A percentile compares a stretch with the other conserved stretches of the same genome.
phyloP scores from a whole-genome alignment of 37 sponge, comb jelly and placozoan genomes.

The Theonella swinhoei region DNA sequence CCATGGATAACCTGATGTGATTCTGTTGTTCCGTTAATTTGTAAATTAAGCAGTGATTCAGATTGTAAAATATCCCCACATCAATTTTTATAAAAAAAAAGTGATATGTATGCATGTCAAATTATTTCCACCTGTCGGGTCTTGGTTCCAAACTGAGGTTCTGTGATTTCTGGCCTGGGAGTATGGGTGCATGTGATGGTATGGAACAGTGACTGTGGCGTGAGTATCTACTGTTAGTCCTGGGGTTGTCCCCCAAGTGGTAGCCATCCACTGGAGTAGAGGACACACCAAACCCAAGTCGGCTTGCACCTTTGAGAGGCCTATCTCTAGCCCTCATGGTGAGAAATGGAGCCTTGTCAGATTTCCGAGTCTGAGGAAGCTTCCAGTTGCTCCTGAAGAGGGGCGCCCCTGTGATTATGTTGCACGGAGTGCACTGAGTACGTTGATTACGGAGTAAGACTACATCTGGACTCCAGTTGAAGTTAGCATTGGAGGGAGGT shows the following conservation, averaged over 20 bases:
- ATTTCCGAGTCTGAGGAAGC: not conserved
- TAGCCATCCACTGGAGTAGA: not conserved
- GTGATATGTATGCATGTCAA: not conserved
- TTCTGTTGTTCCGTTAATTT: too few species aligned
- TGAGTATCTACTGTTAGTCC: not conserved
- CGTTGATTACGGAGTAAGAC: not conserved
- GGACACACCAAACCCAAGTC: not conserved
- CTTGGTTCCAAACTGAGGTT: too few species aligned
- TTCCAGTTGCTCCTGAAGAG: not conserved
- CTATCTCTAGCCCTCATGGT: not conserved
- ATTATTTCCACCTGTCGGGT: too few species aligned
- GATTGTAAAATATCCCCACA: too few species aligned
- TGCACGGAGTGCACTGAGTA: not conserved
- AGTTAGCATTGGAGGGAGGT: not conserved
- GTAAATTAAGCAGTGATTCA: too few species aligned
- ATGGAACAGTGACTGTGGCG: not conserved
- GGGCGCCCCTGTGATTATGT: conserved; percentile 6
- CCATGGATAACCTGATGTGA: too few species aligned
- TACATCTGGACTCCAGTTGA: conserved; percentile 3
- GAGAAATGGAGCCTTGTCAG: not conserved
- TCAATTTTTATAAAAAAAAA: too few species aligned
- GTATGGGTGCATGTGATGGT: not conserved
- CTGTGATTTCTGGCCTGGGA: not conserved
- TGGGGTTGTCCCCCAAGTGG: not conserved
- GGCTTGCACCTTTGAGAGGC: not conserved